Conservation (phyloP, 2,797 vertebrate genomes). For the Coreius guichenoti region DNA sequence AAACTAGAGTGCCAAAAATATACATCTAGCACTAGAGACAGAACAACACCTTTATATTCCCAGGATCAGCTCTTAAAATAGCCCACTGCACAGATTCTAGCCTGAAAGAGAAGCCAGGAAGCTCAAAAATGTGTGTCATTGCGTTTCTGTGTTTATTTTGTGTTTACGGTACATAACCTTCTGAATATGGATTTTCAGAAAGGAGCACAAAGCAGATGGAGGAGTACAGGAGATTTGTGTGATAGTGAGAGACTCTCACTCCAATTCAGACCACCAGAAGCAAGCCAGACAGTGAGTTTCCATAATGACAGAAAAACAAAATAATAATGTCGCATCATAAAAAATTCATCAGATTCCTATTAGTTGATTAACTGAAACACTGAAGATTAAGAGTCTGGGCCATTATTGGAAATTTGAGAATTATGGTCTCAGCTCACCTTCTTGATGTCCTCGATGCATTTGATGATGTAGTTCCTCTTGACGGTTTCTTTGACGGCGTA, state of each 20-base stretch:
- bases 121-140: conserved; percentile 12
- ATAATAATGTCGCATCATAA: neutral
- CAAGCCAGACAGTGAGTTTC: conserved; percentile 22
- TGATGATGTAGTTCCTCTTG: conserved; percentile 97
- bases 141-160: conserved; percentile 11
- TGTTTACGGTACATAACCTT: neutral
- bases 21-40: conserved; percentile 51
- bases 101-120: conserved; percentile 32
- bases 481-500: conserved; percentile 96
- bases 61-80: conserved; percentile 53
- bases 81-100: conserved; percentile 33
- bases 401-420: neutral
- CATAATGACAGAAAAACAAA: neutral
- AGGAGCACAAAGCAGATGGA: conserved; percentile 22
- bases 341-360: neutral
- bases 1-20: conserved; percentile 48
- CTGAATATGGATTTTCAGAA: conserved; percentile 4
- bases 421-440: conserved; percentile 81
- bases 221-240: neutral
- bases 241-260: conserved; percentile 29
- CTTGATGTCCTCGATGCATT: conserved; percentile 99
- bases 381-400: neutral
- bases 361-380: neutral
- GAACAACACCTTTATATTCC: conserved; percentile 50
- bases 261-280: conserved; percentile 41